These are phyloP conservation scores for Nephrocerus scutellatus DNA, from an alignment of 2,888 invertebrate species.

Conservation along the genomic window DNA sequence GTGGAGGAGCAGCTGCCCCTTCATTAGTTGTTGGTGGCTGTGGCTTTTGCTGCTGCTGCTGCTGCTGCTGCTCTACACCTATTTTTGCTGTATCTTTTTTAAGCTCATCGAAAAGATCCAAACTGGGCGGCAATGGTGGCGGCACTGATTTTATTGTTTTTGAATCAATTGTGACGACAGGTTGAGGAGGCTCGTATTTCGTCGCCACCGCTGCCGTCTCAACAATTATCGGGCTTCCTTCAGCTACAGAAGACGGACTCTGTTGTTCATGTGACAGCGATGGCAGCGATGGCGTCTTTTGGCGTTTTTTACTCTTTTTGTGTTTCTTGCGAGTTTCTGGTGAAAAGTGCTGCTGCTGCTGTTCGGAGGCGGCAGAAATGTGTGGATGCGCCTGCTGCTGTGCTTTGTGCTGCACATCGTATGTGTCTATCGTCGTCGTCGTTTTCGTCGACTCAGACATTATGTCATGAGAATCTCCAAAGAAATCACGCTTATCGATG, in stretches of 20 bases:
- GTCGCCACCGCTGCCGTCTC: no score
- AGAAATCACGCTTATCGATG: constrained; percentile 9
- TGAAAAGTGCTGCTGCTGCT: constrained; percentile 44
- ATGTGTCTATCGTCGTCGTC: constrained; percentile 16
- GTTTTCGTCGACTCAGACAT: constrained; percentile 6
- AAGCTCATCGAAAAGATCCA: constrained; percentile 50
- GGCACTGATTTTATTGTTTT: constrained; percentile 15
- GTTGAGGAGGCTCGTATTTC: constrained; percentile 9
- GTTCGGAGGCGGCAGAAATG: no score
- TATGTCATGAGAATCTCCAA: constrained; percentile 7
- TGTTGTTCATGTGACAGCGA: constrained; percentile 19
- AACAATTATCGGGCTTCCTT: constrained; percentile 5
- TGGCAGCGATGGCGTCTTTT: constrained; percentile 52
- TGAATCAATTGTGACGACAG: constrained; percentile 5
- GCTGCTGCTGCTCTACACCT: constrained; percentile 8
- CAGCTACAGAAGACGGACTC: background rate
- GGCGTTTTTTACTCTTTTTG: constrained; percentile 76
- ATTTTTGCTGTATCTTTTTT: constrained; percentile 41
- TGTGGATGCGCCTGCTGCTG: constrained; percentile 9
- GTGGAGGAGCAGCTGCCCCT: constrained; percentile 36
- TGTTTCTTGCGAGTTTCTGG: constrained; percentile 66
- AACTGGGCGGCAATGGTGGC: constrained; percentile 32
- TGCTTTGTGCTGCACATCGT: constrained; percentile 25
- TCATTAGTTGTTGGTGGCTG: constrained; percentile 13
- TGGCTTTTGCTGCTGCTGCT: constrained; percentile 14